Evolutionary conservation across 2,113 vertebrate species (phyloP).

Genomic region (Pseudorectes ferrugineus): DNA sequence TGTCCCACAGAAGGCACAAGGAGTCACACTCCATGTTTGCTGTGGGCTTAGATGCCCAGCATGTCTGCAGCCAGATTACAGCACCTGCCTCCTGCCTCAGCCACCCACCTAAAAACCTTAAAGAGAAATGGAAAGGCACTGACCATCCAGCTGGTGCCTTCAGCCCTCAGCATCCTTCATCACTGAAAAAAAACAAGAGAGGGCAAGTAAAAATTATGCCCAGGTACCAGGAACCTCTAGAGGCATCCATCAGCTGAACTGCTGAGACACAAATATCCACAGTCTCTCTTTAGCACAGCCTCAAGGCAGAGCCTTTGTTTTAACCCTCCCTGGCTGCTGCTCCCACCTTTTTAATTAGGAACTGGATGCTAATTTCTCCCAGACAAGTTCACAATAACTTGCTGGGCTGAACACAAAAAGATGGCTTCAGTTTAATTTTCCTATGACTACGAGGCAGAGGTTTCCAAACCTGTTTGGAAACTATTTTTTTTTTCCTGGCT

Average conservation of each 20-base stretch:
- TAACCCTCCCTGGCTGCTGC: background rate
- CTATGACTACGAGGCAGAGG: background rate
- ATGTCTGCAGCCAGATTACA: background rate
- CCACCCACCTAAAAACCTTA: background rate
- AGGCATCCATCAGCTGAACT: background rate
- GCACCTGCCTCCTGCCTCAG: background rate
- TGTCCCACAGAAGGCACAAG: background rate
- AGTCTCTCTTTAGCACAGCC: background rate
- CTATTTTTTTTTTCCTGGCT: background rate
- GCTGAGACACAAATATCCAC: background rate
- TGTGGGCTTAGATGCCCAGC: background rate
- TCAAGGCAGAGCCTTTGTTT: background rate
- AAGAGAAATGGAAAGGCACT: background rate
- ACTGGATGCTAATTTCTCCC: background rate
- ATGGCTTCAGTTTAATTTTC: background rate
- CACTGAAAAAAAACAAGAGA: background rate
- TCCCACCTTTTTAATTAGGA: background rate
- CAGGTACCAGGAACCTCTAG: background rate
- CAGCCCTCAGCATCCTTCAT: background rate
- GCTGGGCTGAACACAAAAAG: background rate
- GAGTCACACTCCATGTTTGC: background rate
- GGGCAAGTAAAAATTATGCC: background rate
- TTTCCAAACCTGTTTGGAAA: background rate
- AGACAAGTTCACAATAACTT: background rate
- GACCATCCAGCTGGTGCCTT: background rate